A percentile compares a stretch with the other conserved stretches of the same genome.
Evolutionary conservation across 2,797 vertebrate species (phyloP).

Genomic region (Centropyge bicolor): DNA sequence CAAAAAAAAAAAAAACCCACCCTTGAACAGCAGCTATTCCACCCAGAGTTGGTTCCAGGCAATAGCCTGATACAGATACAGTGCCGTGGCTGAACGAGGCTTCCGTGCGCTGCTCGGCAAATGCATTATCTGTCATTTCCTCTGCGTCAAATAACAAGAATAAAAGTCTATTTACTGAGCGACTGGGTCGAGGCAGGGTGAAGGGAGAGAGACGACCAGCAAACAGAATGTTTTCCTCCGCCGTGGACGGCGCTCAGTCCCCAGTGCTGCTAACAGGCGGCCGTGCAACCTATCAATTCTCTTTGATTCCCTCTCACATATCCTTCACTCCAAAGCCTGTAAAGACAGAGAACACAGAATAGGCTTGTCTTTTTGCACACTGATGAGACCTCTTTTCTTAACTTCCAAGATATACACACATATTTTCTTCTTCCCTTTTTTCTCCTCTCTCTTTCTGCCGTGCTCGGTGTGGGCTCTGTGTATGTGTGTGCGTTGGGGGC

Average conservation of each 20-base stretch:
- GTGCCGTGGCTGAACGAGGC: constrained; percentile 52
- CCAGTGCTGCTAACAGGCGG: constrained; percentile 65
- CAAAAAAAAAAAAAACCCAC: background rate
- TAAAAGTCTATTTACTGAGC: constrained; percentile 73
- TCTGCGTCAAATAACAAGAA: constrained; percentile 76
- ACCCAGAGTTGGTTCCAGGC: constrained; percentile 41
- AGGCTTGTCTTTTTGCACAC: constrained; percentile 61
- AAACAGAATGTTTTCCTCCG: constrained; percentile 70
- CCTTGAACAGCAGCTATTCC: constrained; percentile 34
- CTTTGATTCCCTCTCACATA: constrained; percentile 73
- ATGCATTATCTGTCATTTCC: constrained; percentile 76
- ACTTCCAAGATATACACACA: constrained; percentile 49
- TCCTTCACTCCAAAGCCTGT: constrained; percentile 67
- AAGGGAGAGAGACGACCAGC: constrained; percentile 63
- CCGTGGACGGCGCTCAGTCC: constrained; percentile 66
- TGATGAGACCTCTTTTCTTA: constrained; percentile 62
- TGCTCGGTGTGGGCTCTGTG: constrained; percentile 57
- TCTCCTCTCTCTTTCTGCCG: constrained; percentile 24
- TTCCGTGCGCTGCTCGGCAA: constrained; percentile 67
- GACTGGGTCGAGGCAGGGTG: constrained; percentile 53
- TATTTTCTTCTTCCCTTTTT: constrained; percentile 25
- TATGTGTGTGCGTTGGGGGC: constrained; percentile 57
- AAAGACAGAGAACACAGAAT: constrained; percentile 62
- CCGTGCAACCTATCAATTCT: constrained; percentile 72
- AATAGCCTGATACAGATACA: constrained; percentile 50